phyloP scores from a whole-genome alignment of 2,113 vertebrate genomes.

The Vimba vimba region DNA sequence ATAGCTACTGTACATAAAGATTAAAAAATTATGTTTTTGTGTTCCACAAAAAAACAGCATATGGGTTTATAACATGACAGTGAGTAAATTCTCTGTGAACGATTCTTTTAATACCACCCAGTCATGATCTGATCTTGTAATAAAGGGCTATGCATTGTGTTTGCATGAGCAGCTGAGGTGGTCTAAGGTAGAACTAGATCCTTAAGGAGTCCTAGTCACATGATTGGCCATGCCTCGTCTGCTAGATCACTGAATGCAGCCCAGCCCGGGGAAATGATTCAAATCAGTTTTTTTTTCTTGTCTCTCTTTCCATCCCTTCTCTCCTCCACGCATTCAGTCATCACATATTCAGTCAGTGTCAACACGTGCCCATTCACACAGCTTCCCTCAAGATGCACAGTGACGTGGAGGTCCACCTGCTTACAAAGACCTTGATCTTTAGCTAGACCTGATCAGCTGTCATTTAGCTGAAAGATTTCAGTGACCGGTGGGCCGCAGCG shows the following conservation, averaged over 20 bases:
- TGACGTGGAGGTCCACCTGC: background rate
- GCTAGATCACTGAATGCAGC: slow-evolving; percentile 21
- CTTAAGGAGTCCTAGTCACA: slow-evolving; percentile 31
- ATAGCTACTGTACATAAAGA: background rate
- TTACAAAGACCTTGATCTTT: slow-evolving; percentile 25
- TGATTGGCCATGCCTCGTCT: slow-evolving; percentile 25
- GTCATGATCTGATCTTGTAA: slow-evolving; percentile 71
- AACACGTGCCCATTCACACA: slow-evolving; percentile 18
- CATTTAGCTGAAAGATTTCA: background rate
- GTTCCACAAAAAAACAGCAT: background rate
- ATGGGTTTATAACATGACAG: background rate
- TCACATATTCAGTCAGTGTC: slow-evolving; percentile 25
- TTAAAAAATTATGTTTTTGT: background rate
- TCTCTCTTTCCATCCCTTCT: slow-evolving; percentile 17
- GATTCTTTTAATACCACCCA: background rate
- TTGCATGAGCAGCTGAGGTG: slow-evolving; percentile 60
- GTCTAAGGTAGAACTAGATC: slow-evolving; percentile 40
- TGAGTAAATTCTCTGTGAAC: background rate
- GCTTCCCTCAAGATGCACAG: slow-evolving; percentile 14
- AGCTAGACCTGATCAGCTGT: slow-evolving; percentile 18
- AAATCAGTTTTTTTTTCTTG: background rate
- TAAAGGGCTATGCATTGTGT: slow-evolving; percentile 80
- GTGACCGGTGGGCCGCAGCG: background rate
- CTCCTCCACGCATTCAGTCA: slow-evolving; percentile 1
- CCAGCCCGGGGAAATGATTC: background rate